Evolutionary conservation across 2,888 invertebrate genomes (phyloP), one percentile per base, ranked within the genome.

Genomic region (Macrophya alboannulata): DNA sequence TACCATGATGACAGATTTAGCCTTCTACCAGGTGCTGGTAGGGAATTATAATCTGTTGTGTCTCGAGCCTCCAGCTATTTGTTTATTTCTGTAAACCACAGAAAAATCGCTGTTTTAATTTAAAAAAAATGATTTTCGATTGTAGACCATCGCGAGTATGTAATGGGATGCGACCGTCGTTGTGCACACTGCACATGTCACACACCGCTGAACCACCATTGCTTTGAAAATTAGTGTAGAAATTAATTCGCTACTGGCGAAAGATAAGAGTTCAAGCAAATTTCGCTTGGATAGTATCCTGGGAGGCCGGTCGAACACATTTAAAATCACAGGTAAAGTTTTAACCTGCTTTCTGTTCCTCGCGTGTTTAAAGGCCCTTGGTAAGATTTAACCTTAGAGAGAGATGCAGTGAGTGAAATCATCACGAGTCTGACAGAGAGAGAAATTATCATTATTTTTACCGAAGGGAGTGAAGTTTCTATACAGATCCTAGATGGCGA

Each of bases 1-100:
- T 91, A 94, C 94, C 94, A 95, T 95, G 91, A 93, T 93, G 89
- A 89, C 88, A 88, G 89, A 91, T 89, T 87, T 88, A 86, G n/a
- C 79, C 68, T 74, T 81, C 59, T 17, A 45, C 25, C 21, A 43
- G 17, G 55, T 31, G 17, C 43, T 55, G 17, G 25, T 12, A n/a
- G 68, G 43, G 25, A 40, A 85, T 65, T 21, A 8, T 3, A 65
- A 31, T 37, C 9, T 48, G 10, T 9, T 43, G 65, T 48, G 37
- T n/a, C 15, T 59, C 37, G 43, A 79, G 17, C 51, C 55, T 68
- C 15, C 45, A 21, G 31, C 51, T 37, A 37, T 79, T 48, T 25
- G 48, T 68, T 37, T 51, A 68, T 65, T 31, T 77, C 85, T 79
- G 68, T 31, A 68, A 79, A 68, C 17, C 37, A 85, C 65, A 40